Conservation (phyloP, 2,113 vertebrate species). For the Carassius gibelio region DNA sequence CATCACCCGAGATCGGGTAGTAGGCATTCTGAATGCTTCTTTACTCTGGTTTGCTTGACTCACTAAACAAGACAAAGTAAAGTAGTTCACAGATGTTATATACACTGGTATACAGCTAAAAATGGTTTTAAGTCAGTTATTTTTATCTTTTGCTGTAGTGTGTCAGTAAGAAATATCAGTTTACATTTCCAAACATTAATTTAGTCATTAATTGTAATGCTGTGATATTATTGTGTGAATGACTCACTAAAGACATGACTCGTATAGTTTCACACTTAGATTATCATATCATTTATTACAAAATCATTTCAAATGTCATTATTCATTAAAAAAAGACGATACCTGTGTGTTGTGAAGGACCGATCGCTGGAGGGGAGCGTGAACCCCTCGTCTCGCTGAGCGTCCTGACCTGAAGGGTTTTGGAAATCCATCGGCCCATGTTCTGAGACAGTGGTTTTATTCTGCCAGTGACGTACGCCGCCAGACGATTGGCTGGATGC, state of each 20-base stretch:
- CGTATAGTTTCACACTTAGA: no score
- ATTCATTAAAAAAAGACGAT: no score
- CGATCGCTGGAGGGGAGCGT: neutral
- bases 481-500: conserved; percentile 90
- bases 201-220: no score
- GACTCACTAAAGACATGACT: no score
- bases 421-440: neutral
- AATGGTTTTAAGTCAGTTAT: no score
- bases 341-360: neutral
- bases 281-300: no score
- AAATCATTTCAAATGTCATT: no score
- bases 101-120: no score
- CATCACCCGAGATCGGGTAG: neutral
- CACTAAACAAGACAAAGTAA: neutral
- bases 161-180: no score
- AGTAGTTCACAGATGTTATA: neutral
- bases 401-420: neutral
- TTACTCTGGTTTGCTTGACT: neutral
- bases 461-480: conserved; percentile 87
- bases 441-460: conserved; percentile 60
- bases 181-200: no score
- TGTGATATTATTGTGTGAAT: no score
- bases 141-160: no score
- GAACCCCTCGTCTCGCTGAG: neutral
- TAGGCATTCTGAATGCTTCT: neutral